These are phyloP conservation scores for Nycteola revayana DNA, from an alignment of 2,888 invertebrate genomes.

Conservation along the genomic window DNA sequence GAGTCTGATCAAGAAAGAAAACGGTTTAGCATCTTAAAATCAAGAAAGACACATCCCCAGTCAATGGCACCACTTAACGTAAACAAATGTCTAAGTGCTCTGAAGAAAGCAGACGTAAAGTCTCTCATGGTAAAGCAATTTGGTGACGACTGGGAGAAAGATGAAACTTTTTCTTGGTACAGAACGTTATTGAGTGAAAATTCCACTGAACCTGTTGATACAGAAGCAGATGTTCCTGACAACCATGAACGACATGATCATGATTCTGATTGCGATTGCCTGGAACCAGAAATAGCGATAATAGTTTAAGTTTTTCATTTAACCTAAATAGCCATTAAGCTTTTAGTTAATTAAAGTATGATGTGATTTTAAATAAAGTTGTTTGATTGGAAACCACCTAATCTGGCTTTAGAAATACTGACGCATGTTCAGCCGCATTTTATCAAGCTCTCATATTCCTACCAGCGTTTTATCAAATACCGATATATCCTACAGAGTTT, in stretches of 20 bases:
- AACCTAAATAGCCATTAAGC: constrained; percentile 4
- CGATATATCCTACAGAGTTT: constrained; percentile 7
- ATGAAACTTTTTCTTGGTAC: constrained; percentile 10
- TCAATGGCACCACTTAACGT: constrained; percentile 10
- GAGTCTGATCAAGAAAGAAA: constrained; percentile 12
- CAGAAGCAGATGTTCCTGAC: constrained; percentile 6
- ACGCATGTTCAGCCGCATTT: constrained; percentile 6
- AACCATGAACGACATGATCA: constrained; percentile 7
- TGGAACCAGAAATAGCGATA: constrained; percentile 11
- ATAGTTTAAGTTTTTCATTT: constrained; percentile 9
- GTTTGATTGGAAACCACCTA: constrained; percentile 4
- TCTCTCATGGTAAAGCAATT: constrained; percentile 16
- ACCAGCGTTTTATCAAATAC: constrained; percentile 9
- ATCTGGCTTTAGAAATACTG: constrained; percentile 5
- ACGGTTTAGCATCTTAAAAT: constrained; percentile 12
- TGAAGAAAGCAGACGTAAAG: constrained; percentile 19
- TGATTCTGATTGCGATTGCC: constrained; percentile 10
- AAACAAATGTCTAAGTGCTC: constrained; percentile 16
- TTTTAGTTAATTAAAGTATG: constrained; percentile 4
- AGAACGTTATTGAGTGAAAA: constrained; percentile 9
- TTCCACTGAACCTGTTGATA: constrained; percentile 7
- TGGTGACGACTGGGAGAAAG: constrained; percentile 14
- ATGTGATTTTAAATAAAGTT: constrained; percentile 8
- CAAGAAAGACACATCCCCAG: constrained; percentile 15
- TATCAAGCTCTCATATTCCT: constrained; percentile 2